Conservation (phyloP, 1,140 invertebrate genomes). For the Alviniconcha marisindica region DNA sequence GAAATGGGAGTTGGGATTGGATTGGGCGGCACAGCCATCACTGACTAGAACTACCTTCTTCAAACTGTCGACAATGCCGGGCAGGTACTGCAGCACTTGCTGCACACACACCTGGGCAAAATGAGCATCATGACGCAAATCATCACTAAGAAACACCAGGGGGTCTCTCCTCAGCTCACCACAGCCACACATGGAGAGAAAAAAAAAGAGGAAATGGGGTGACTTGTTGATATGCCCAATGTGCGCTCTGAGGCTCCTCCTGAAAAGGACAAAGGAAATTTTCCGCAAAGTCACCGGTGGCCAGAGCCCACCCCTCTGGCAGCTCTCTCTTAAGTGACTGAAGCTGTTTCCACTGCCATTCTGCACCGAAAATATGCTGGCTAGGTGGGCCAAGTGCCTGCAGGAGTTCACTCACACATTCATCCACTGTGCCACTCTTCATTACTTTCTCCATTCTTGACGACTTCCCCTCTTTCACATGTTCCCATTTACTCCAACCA, state of each 20-base stretch:
- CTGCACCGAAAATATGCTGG: neutral
- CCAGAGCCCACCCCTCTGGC: neutral
- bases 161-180: no score
- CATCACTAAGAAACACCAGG: neutral
- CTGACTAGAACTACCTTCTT: neutral
- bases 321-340: no score
- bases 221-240: no score
- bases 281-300: no score
- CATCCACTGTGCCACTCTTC: neutral
- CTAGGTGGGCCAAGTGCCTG: neutral
- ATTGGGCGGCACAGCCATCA: conserved; percentile 16
- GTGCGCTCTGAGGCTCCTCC: no score
- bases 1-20: neutral
- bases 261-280: no score
- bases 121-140: neutral
- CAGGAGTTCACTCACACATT: neutral
- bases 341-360: no score
- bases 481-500: neutral
- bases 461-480: neutral
- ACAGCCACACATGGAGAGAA: no score
- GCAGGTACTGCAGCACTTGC: neutral
- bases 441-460: neutral
- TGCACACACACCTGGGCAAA: neutral
- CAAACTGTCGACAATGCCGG: neutral
- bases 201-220: no score